Conservation (phyloP, 2,113 vertebrate genomes). For the Tachycineta bicolor region DNA sequence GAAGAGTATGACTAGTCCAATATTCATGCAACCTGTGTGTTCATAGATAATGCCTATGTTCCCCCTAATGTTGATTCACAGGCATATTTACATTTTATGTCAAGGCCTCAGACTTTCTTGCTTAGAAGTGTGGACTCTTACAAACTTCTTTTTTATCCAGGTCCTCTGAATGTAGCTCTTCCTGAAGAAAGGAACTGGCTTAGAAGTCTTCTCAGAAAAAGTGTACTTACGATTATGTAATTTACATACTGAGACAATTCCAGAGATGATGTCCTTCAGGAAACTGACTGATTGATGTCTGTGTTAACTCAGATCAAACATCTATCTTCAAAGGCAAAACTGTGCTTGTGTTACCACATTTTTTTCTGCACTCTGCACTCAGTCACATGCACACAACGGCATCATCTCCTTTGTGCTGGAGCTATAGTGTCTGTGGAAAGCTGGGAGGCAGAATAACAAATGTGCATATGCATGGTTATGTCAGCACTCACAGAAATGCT, state of each 20-base stretch:
- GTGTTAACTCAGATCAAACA: neutral
- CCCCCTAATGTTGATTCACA: neutral
- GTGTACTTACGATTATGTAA: neutral
- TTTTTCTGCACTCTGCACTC: neutral
- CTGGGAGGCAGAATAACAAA: neutral
- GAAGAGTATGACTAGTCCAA: neutral
- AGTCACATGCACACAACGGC: fast-evolving
- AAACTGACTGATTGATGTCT: neutral
- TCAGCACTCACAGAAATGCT: neutral
- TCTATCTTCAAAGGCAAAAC: neutral
- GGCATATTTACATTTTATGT: neutral
- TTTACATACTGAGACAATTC: neutral
- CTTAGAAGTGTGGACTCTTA: neutral
- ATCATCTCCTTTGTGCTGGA: neutral
- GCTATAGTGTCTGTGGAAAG: neutral
- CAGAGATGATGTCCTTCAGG: neutral
- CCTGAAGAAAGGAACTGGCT: neutral
- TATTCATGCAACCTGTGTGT: neutral
- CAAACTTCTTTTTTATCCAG: neutral
- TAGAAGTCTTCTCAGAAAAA: neutral
- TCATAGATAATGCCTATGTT: neutral
- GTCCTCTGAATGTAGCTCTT: neutral
- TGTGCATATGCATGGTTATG: neutral
- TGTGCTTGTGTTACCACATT: neutral
- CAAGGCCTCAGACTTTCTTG: neutral